phyloP scores from a whole-genome alignment of 1,140 invertebrate genomes.

The Ceratina calcarata region DNA sequence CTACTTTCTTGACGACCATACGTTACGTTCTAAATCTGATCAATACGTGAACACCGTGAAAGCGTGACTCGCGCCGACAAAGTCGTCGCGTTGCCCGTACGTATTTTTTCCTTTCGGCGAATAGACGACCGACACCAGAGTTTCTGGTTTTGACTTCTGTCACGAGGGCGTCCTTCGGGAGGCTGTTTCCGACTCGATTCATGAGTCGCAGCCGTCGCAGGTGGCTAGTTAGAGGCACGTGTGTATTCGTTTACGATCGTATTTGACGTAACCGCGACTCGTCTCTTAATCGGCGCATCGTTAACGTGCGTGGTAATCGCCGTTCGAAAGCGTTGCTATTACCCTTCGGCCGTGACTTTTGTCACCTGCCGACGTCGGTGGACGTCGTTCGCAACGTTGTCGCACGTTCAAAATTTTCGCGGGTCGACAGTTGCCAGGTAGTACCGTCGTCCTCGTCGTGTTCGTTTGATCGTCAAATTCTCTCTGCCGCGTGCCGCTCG shows the following conservation, averaged over 20 bases:
- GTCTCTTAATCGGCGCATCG: slow-evolving; percentile 11
- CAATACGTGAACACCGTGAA: too few species aligned
- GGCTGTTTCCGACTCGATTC: neutral
- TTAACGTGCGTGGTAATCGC: slow-evolving; percentile 3
- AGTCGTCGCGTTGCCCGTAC: neutral
- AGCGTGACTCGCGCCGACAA: neutral
- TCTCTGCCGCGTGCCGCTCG: too few species aligned
- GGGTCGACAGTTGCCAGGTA: too few species aligned
- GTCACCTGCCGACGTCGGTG: neutral
- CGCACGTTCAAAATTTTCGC: too few species aligned
- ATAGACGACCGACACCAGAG: neutral
- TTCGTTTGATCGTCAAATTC: too few species aligned
- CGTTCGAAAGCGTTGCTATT: slow-evolving; percentile 6
- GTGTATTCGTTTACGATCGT: neutral
- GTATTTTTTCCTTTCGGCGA: neutral
- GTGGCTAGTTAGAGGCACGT: neutral
- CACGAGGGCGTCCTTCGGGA: neutral
- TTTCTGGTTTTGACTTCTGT: neutral
- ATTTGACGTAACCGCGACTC: slow-evolving; percentile 23
- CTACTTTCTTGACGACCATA: too few species aligned
- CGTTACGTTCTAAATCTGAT: too few species aligned
- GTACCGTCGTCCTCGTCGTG: neutral
- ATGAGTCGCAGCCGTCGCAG: neutral
- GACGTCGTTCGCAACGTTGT: neutral
- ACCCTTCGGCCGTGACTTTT: slow-evolving; percentile 8